Conservation (phyloP, 2,888 invertebrate genomes). For the Acanthopleura granulata region DNA sequence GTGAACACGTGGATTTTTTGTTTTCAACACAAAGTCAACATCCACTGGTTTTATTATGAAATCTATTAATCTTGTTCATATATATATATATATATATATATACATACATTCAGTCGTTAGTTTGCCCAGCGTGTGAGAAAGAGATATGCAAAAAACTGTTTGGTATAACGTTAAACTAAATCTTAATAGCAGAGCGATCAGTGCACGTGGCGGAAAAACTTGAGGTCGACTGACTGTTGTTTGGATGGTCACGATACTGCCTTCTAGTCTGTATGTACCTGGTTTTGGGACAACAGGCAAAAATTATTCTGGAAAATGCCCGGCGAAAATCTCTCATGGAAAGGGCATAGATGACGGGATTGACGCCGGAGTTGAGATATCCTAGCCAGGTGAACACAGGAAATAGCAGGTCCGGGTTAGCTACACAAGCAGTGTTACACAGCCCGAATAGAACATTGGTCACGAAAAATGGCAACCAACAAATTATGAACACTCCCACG, state of each 20-base stretch:
- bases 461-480: conserved; percentile 98
- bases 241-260: conserved; percentile 36
- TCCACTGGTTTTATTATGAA: too few relatives aligned
- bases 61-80: too few relatives aligned
- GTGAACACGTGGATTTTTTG: too few relatives aligned
- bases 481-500: conserved; percentile 96
- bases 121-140: too few relatives aligned
- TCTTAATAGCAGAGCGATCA: conserved; percentile 36
- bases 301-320: conserved; percentile 91
- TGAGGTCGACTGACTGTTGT: conserved; percentile 47
- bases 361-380: conserved; percentile 69
- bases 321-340: conserved; percentile 94
- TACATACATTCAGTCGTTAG: too few relatives aligned
- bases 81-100: too few relatives aligned
- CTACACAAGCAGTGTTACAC: conserved; percentile 76
- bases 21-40: too few relatives aligned
- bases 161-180: conserved; percentile 22
- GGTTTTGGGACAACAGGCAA: conserved; percentile 70
- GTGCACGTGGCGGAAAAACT: conserved; percentile 44
- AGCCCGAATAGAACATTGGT: conserved; percentile 93
- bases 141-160: too few relatives aligned
- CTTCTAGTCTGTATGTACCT: conserved; percentile 36
- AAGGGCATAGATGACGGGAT: conserved; percentile 96
- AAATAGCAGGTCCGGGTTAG: conserved; percentile 56
- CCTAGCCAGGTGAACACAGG: conserved; percentile 69